phyloP scores from a whole-genome alignment of 2,113 vertebrate species.

The Brachyhypopomus gauderio region DNA sequence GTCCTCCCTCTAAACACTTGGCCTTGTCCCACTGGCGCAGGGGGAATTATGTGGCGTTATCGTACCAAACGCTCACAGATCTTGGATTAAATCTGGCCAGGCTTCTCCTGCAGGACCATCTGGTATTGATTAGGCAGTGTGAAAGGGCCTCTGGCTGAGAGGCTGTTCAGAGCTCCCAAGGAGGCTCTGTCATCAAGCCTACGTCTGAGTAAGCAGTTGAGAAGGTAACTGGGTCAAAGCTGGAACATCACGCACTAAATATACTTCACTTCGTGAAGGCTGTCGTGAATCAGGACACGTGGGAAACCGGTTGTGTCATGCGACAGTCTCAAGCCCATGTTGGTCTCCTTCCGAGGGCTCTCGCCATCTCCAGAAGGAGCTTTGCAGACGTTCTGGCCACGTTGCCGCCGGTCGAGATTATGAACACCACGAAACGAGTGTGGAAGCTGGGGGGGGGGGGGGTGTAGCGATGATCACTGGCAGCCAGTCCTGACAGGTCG shows the following conservation, averaged over 20 bases:
- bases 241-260: not conserved
- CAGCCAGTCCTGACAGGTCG: not conserved
- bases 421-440: too few relatives aligned
- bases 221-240: not conserved
- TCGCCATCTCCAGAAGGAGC: too few relatives aligned
- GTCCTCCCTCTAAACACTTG: not conserved
- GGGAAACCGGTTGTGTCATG: not conserved
- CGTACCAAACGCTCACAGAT: not conserved
- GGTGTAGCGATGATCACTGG: not conserved
- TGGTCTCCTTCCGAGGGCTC: not conserved
- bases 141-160: not conserved
- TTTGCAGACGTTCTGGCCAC: too few relatives aligned
- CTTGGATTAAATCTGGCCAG: not conserved
- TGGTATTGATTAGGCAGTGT: not conserved
- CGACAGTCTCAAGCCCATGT: too few relatives aligned
- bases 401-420: too few relatives aligned
- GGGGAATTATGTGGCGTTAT: too few relatives aligned
- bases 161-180: not conserved
- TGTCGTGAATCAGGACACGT: not conserved
- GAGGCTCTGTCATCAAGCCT: not conserved
- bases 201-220: not conserved
- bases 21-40: not conserved
- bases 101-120: not conserved
- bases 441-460: not conserved
- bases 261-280: not conserved